phyloP scores from a whole-genome alignment of 2,888 invertebrate genomes.

The Cataglyphis livida region DNA sequence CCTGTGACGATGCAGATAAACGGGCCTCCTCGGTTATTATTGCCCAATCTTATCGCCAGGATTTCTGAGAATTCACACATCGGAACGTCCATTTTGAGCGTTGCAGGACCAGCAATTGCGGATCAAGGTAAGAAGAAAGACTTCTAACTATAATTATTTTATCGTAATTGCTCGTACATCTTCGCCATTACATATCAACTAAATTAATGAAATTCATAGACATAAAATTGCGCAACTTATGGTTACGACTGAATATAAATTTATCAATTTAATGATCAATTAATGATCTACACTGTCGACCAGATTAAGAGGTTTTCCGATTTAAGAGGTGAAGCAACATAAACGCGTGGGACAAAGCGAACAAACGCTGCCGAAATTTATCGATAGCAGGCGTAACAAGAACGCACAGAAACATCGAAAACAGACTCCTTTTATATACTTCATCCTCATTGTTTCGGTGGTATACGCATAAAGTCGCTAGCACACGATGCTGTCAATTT shows the following conservation, averaged over 20 bases:
- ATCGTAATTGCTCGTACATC: background rate
- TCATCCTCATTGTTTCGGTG: constrained; percentile 74
- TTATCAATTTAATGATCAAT: constrained; percentile 7
- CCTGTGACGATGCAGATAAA: constrained; percentile 91
- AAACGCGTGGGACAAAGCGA: constrained; percentile 2
- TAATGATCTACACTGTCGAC: background rate
- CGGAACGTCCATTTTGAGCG: constrained; percentile 93
- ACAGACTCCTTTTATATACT: constrained; percentile 66
- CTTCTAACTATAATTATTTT: background rate
- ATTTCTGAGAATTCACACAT: constrained; percentile 92
- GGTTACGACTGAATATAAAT: background rate
- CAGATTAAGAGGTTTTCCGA: background rate
- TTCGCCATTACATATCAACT: background rate
- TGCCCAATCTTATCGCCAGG: constrained; percentile 91
- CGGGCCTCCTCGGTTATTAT: constrained; percentile 93
- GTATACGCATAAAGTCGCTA: constrained; percentile 68
- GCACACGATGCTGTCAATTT: constrained; percentile 74
- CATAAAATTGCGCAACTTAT: background rate
- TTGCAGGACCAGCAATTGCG: constrained; percentile 90
- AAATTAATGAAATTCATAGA: background rate
- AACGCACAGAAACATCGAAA: constrained; percentile 64
- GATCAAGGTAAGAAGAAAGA: constrained; percentile 74
- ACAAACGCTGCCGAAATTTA: constrained; percentile 58
- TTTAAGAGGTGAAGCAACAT: constrained; percentile 11
- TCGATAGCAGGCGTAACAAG: constrained; percentile 62